A percentile compares a stretch with the other conserved stretches of the same genome.
These are phyloP conservation scores for Ischnura elegans DNA, from an alignment of 2,888 invertebrate genomes.

Conservation along the genomic window DNA sequence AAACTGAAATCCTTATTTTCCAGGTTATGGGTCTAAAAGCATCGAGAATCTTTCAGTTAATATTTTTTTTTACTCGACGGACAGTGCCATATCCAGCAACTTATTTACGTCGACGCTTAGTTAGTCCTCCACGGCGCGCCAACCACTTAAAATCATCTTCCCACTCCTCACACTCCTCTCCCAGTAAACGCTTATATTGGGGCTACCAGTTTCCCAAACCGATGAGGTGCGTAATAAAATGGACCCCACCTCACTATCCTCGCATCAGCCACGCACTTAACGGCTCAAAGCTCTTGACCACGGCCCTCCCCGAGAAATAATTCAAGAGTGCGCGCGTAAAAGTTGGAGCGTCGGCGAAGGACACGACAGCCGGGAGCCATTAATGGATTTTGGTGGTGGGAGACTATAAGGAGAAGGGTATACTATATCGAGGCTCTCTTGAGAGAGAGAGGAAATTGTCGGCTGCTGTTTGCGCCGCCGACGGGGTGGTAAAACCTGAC, in stretches of 20 bases:
- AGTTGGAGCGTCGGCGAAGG: not conserved
- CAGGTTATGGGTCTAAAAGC: too few species aligned
- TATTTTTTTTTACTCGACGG: too few species aligned
- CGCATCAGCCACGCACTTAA: slow-evolving; percentile 5
- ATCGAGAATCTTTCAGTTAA: too few species aligned
- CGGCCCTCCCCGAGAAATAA: not conserved
- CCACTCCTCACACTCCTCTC: not conserved
- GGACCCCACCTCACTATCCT: not conserved
- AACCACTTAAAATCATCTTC: not conserved
- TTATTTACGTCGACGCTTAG: too few species aligned
- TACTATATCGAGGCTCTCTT: too few species aligned
- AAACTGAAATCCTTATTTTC: too few species aligned
- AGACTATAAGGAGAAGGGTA: not conserved
- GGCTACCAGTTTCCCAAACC: not conserved
- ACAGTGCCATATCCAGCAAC: too few species aligned
- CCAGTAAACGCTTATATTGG: not conserved
- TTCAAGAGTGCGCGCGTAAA: not conserved
- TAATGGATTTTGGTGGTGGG: slow-evolving; percentile 1
- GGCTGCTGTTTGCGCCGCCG: not conserved
- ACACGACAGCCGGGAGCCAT: too few species aligned
- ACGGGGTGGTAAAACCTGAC: slow-evolving; percentile 1
- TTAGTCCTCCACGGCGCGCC: not conserved
- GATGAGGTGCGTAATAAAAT: not conserved
- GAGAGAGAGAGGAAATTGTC: slow-evolving; percentile 9
- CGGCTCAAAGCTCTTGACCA: not conserved